Evolutionary conservation across 2,113 vertebrate species (phyloP), one percentile per base, ranked within the genome.

Genomic region (Tretioscincus oriximinensis): DNA sequence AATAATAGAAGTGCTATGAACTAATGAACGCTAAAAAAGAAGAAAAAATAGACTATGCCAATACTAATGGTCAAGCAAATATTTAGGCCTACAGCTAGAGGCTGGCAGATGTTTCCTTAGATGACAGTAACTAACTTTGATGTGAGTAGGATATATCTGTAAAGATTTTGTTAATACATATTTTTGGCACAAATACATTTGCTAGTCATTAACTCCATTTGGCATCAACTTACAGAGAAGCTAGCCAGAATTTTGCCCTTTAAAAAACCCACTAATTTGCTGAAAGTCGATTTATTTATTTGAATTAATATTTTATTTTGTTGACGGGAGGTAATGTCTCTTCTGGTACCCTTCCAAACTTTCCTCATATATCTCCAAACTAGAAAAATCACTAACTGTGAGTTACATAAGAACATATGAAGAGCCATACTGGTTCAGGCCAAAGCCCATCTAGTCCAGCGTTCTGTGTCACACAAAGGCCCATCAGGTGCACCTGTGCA

Each of bases 61-160:
- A 77, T 68, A 60, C 24, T 24, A 81, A 77, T 68, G 86, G 85
- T 73, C 82, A 90, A 72, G 69, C 60, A 65, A 80, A 82, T 35
- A 84, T 91, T 88, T 76, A 76, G 66, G 75, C 77, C 47, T 86
- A 20, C 11, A 89, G 82, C 73, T 63, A 18, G 16, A 63, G 45
- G n/a, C 58, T 76, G 67, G 74, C 82, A 91, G 68, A 61, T 16
- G 7, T 89, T 86, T 73, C 82, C 87, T 84, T 88, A 80, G 0
- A 0, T 86, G 89, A 84, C 84, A 89, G 81, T 70, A 90, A 90
- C 71, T 35, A 80, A 78, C 45, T 54, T 82, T 54, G 84, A 86
- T 45, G 66, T 81, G 66, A 82, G 88, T 84, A 81, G 69, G 80
- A 89, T 90, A 79, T 60, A 85, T 86, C 89, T 87, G 65, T 86